Evolutionary conservation across 2,888 invertebrate genomes (phyloP), one percentile per base, ranked within the genome.

Genomic region (Macrophya alboannulata): DNA sequence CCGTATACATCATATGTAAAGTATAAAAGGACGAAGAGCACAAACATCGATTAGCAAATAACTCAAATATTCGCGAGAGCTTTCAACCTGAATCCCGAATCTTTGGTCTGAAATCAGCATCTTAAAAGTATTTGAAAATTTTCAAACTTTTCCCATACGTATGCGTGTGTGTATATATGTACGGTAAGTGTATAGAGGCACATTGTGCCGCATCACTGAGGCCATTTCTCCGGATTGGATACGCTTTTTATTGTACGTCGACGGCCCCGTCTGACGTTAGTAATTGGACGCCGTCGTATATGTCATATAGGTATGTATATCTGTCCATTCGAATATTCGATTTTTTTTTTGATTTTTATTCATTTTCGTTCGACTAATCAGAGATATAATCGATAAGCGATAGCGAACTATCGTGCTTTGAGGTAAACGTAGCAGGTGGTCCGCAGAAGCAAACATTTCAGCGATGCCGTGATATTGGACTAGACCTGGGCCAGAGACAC

Each of bases 1-100:
- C 9, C 17, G 17, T 51, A 51, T 4, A 6, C 1, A 17, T 51
- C 21, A 31, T 12, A 4, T 17, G n/a, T 31, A 6, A 37, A n/a
- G 15, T 31, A 17, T 40, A 43, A 48, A 25, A 77, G 17, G 55
- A 55, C n/a, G 51, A 25, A 10, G 79, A 79, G 62, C 59, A 62
- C 43, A 81, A 62, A 81, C 59, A 59, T 59, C 62, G 59, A 81
- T 81, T 62, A 31, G n/a, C 21, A 25, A 81, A 81, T 77, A 81
- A 62, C 59, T 37, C 59, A 59, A 81, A 81, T 81, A 59, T 62
- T 62, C 21, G 62, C 59, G 59, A 62, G 43, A n/a, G 37, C 79
- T 62, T 40, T 51, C 17, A 8, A 15, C 3, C 59, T n/a, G 62
- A 21, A 17, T 62, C 51, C 62, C 4, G 59, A 25, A 62, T 37